A percentile compares a stretch with the other conserved stretches of the same genome.
phyloP scores from a whole-genome alignment of 1,140 invertebrate species.

The Bombus fervidus region DNA sequence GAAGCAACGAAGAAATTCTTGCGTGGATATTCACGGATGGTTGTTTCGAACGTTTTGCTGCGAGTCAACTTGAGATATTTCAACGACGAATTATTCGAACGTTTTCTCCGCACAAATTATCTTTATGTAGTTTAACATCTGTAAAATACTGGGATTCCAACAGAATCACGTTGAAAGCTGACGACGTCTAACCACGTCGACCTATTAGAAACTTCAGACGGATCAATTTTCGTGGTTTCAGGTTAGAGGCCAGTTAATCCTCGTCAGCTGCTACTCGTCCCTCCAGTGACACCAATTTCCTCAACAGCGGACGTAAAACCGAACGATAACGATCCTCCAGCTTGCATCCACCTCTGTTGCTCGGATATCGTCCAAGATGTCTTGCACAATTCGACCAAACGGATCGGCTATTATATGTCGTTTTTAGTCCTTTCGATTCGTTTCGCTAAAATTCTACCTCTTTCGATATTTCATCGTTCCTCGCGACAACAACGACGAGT shows the following conservation, averaged over 20 bases:
- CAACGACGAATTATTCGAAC: neutral
- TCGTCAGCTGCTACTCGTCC: constrained; percentile 24
- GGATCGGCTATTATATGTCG: too few species aligned
- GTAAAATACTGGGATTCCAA: neutral
- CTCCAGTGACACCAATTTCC: constrained; percentile 33
- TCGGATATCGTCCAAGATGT: neutral
- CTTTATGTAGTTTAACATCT: neutral
- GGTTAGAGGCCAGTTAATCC: constrained; percentile 23
- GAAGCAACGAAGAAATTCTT: neutral
- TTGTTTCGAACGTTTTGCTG: too few species aligned
- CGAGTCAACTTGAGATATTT: fast-evolving
- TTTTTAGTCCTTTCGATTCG: too few species aligned
- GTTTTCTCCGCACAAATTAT: neutral
- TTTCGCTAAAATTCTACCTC: too few species aligned
- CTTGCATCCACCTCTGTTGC: neutral
- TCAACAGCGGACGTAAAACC: constrained; percentile 13
- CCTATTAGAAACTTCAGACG: constrained; percentile 6
- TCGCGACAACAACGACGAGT: too few species aligned
- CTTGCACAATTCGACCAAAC: too few species aligned
- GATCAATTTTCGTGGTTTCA: constrained; percentile 29
- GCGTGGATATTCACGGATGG: fast-evolving
- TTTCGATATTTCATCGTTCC: too few species aligned
- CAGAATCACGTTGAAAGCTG: too few species aligned
- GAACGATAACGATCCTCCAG: neutral
- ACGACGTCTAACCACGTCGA: neutral